Percentiles rank a stretch among this genome's conserved stretches.
Evolutionary conservation across 2,113 vertebrate genomes (phyloP).

Genomic region (Spea bombifrons): DNA sequence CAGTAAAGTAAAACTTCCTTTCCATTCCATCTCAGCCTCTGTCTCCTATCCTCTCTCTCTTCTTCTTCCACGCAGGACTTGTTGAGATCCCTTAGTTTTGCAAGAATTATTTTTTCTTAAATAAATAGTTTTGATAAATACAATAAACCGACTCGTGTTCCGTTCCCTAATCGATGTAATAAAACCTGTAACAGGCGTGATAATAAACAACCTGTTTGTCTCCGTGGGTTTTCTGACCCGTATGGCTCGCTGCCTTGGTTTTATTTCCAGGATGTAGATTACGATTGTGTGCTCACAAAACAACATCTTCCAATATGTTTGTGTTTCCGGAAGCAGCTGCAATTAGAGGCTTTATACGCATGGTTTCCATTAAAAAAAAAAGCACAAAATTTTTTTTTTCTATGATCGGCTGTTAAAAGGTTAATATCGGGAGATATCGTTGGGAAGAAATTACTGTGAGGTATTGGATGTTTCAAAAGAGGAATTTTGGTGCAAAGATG

Average conservation of each 20-base stretch:
- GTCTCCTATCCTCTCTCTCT: too few relatives aligned
- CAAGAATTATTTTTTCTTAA: not conserved
- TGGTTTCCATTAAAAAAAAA: not conserved
- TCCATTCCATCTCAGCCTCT: too few relatives aligned
- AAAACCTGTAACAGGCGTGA: not conserved
- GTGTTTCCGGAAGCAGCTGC: not conserved
- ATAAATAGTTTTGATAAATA: not conserved
- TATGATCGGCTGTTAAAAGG: not conserved
- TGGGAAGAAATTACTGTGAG: too few relatives aligned
- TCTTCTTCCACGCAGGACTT: not conserved
- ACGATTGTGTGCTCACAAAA: not conserved
- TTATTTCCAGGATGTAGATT: slow-evolving; percentile 11
- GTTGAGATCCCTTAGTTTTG: not conserved
- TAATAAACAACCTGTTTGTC: slow-evolving; percentile 5
- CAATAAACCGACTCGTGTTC: not conserved
- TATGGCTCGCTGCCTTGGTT: not conserved
- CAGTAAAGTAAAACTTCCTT: too few relatives aligned
- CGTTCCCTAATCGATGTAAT: not conserved
- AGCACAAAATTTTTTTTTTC: too few relatives aligned
- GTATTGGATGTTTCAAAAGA: too few relatives aligned
- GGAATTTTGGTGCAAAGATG: too few relatives aligned
- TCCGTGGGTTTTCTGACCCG: not conserved
- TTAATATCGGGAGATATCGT: not conserved
- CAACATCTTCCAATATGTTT: not conserved
- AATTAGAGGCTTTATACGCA: not conserved